phyloP scores from a whole-genome alignment of 1,140 invertebrate genomes.

The Epicauta chinensis region DNA sequence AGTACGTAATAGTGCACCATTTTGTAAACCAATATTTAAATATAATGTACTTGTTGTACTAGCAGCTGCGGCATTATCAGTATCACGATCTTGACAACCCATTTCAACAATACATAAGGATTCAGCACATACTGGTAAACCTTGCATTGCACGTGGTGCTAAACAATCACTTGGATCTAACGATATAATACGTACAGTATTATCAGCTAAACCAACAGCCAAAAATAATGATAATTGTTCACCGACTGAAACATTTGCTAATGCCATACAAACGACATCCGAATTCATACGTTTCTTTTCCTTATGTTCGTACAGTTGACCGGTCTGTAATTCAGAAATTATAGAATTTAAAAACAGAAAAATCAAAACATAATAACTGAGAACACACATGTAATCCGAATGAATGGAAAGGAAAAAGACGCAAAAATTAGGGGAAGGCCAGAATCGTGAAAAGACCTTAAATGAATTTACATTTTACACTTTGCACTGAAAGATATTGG shows the following conservation, averaged over 20 bases:
- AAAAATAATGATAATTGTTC: conserved; percentile 95
- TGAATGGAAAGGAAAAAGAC: too few species aligned
- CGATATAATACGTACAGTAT: conserved; percentile 96
- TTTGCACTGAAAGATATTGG: too few species aligned
- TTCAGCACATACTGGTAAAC: conserved; percentile 92
- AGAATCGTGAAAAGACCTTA: too few species aligned
- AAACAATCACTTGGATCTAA: conserved; percentile 92
- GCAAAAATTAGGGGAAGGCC: too few species aligned
- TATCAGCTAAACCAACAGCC: conserved; percentile 93
- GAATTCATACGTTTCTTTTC: conserved; percentile 94
- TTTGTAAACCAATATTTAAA: conserved; percentile 96
- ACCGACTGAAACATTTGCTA: conserved; percentile 90
- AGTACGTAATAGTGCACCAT: conserved; percentile 91
- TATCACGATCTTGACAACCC: conserved; percentile 56
- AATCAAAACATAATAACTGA: too few species aligned
- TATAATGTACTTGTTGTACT: conserved; percentile 72
- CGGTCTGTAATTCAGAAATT: conserved; percentile 59
- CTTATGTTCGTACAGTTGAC: conserved; percentile 96
- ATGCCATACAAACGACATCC: conserved; percentile 97
- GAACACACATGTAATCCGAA: too few species aligned
- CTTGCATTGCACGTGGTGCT: conserved; percentile 91
- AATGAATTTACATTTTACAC: too few species aligned
- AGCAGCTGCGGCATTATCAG: conserved; percentile 47
- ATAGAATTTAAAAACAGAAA: background rate
- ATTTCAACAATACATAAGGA: conserved; percentile 95